phyloP scores from a whole-genome alignment of 2,113 vertebrate species.

The Physeter macrocephalus region DNA sequence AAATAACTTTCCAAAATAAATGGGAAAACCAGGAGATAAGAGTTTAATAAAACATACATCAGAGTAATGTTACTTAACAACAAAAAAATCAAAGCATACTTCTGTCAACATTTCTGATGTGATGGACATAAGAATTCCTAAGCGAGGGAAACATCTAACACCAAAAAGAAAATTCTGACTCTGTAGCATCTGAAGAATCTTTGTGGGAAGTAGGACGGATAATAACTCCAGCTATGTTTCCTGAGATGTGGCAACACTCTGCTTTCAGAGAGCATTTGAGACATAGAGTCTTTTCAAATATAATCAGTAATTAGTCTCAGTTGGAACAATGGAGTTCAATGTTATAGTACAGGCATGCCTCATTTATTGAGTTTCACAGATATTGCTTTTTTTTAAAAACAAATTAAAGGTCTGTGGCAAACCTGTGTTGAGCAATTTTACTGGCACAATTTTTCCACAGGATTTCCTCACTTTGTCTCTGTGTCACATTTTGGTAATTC shows the following conservation, averaged over 20 bases:
- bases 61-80: slow-evolving; percentile 3
- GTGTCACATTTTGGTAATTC: not conserved
- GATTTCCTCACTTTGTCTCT: not conserved
- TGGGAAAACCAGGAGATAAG: slow-evolving; percentile 12
- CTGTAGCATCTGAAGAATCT: not conserved
- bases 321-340: not conserved
- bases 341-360: not conserved
- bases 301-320: not conserved
- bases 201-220: not conserved
- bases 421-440: not conserved
- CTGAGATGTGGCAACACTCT: not conserved
- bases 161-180: not conserved
- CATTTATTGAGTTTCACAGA: not conserved
- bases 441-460: not conserved
- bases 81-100: not conserved
- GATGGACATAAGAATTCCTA: not conserved
- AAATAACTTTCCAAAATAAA: not conserved
- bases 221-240: not conserved
- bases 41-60: slow-evolving; percentile 9
- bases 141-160: not conserved
- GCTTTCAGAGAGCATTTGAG: not conserved
- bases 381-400: not conserved
- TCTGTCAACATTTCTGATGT: not conserved
- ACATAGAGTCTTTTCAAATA: not conserved
- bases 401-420: not conserved